A percentile compares a stretch with the other conserved stretches of the same genome.
Conservation (phyloP, 2,113 vertebrate species). For the Saccopteryx bilineata region DNA sequence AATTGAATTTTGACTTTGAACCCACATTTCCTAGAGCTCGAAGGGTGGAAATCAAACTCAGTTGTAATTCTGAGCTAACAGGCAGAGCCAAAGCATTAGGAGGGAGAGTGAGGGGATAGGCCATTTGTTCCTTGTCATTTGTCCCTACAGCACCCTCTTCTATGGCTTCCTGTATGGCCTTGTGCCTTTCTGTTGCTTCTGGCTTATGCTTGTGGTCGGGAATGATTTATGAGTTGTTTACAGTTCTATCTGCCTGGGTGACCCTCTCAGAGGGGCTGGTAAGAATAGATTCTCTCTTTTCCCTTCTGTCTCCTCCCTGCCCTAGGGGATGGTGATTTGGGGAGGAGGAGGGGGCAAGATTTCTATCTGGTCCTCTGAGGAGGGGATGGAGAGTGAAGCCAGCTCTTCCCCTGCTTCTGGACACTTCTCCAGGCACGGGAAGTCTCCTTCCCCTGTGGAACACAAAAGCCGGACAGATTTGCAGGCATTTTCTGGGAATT, state of each 20-base stretch:
- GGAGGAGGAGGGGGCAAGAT: too few species aligned
- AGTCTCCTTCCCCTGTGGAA: not conserved
- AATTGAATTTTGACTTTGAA: constrained; percentile 35
- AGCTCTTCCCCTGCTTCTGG: not conserved
- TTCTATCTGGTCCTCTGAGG: not conserved
- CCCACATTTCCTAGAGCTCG: not conserved
- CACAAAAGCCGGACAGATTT: not conserved
- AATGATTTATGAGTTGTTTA: not conserved
- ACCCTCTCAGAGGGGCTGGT: not conserved
- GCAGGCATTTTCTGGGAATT: not conserved
- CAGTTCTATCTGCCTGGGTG: not conserved
- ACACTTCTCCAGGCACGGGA: not conserved
- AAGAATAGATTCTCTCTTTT: not conserved
- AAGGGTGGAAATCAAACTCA: not conserved
- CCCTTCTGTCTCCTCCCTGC: not conserved
- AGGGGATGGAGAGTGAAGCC: not conserved
- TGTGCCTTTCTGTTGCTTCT: not conserved
- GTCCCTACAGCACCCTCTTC: not conserved
- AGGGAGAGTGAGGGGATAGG: not conserved
- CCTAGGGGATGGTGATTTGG: not conserved
- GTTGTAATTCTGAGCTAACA: not conserved
- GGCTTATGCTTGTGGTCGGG: not conserved
- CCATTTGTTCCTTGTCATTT: not conserved
- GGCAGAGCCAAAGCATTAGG: not conserved
- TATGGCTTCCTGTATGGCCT: not conserved